Evolutionary conservation across 2,888 invertebrate species (phyloP).

Genomic region (Automeris io): DNA sequence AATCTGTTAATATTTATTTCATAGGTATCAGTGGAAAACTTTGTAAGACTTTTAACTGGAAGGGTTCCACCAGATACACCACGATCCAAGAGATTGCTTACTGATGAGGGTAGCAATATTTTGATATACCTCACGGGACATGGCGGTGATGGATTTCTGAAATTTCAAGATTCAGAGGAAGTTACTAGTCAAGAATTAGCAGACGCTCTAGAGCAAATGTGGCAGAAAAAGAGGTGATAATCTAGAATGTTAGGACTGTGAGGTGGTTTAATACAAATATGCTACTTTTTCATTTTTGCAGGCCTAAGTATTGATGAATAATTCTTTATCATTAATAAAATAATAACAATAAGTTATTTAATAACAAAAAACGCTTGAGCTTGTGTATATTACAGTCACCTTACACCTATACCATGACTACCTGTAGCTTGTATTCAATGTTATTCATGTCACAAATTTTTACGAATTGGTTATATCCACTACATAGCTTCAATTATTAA

Average conservation of each 20-base stretch:
- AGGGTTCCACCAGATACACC: slow-evolving; percentile 95
- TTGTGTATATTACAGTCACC: too few relatives aligned
- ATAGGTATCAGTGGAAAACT: slow-evolving; percentile 98
- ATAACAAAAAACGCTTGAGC: too few relatives aligned
- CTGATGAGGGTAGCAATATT: slow-evolving; percentile 98
- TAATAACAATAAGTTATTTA: not conserved
- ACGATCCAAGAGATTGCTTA: slow-evolving; percentile 93
- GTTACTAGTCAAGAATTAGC: slow-evolving; percentile 98
- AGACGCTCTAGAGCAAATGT: slow-evolving; percentile 99
- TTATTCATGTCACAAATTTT: too few relatives aligned
- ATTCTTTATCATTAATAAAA: not conserved
- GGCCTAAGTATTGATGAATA: too few relatives aligned
- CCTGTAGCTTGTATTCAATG: too few relatives aligned
- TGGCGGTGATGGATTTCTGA: slow-evolving; percentile 99
- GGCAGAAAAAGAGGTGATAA: slow-evolving; percentile 93
- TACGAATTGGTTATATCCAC: too few relatives aligned
- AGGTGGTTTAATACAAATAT: too few relatives aligned
- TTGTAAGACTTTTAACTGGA: slow-evolving; percentile 96
- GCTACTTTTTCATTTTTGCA: too few relatives aligned
- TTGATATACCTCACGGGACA: slow-evolving; percentile 97
- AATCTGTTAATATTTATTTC: slow-evolving; percentile 19
- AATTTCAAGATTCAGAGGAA: slow-evolving; percentile 99
- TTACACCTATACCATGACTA: too few relatives aligned
- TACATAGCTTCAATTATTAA: too few relatives aligned
- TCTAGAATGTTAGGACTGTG: not conserved